Evolutionary conservation across 1,140 invertebrate species (phyloP), one percentile per base, ranked within the genome.

Genomic region (Orchesella cincta): DNA sequence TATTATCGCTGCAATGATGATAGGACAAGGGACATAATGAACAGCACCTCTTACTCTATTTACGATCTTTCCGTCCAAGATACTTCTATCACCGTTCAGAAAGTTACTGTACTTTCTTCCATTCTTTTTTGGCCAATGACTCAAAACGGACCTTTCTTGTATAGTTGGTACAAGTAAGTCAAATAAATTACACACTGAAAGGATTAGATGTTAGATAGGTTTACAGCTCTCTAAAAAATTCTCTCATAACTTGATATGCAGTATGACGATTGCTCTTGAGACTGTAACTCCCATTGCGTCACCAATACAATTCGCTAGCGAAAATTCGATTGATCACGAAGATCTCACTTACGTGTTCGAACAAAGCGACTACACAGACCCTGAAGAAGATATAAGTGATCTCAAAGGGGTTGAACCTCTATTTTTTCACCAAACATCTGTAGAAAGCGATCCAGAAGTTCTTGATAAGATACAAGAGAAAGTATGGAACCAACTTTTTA

Each of bases 101-200:
- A 77, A 57, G 5, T 82, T 0, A 57, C 31, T 0, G 26, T 80
- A 0, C 75, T 74, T 23, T 82, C 81, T 33, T 82, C 81, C 0
- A 74, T 82, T 54, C 79, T 82, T 28, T 79, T 77, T 34, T 82
- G 81, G 81, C 81, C 81, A 3, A 80, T 82, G 51, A 82, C 81
- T 0, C 31, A 67, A 18, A 78, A 75, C 18, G 54, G 75, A 20
- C 76, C 79, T 2, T 80, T 75, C 36, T 67, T 75, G 23, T 82
- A 78, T 77, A 80, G 64, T 71, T 82, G 79, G 79, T 51, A 77
- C 23, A 82, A 79, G 81, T 82, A 78, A 77, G 39, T 29, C 28
- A 51, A 70, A 16, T 26, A 35, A 71, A 72, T 62, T n/a, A 46
- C n/a, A n/a, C n/a, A n/a, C n/a, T n/a, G 12, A 51, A 2, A 71